Base-by-base conservation (phyloP, 2,113 vertebrate genomes). In the Aythya baeri region DNA sequence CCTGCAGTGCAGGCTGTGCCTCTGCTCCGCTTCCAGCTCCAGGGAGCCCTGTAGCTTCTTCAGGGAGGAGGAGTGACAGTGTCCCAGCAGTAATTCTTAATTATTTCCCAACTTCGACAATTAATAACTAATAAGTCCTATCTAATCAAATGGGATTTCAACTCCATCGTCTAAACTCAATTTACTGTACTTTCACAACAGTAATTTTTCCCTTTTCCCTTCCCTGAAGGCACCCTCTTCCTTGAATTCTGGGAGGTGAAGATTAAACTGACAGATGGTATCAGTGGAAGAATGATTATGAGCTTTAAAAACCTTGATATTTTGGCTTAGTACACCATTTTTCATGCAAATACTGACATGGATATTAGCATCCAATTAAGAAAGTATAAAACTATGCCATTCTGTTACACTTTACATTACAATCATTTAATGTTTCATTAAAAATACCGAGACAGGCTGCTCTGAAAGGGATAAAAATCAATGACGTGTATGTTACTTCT, bases 261-360 rank as follows among this genome's bases (percentile, higher is more conserved):
- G 86, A 94, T 93, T 93, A 96, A 77, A 81, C 83, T 94, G 92
- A 93, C 92, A 96, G 96, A 97, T 96, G 91, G 93, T 93, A 95
- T 92, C 88, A 59, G 74, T 78, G 89, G 91, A 94, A 93, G 94
- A 96, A 76, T 79, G 86, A 92, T 95, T 91, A 96, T 57, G 74
- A 79, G 88, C 84, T 94, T 93, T 93, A 85, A 92, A 96, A 95
- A 87, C 70, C 81, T 91, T 91, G 81, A 87, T 94, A 87, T 95
- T 96, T 96, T 96, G 93, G 91, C 83, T 96, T 83, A 96, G 54
- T 85, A 86, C 67, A 89, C 26, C 46, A 76, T 94, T 93, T 94
- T 95, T 92, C 92, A 93, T 87, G 88, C 92, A 96, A 88, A 96
- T 85, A 80, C 63, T 79, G 94, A 95, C 95, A 94, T 17, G 32